A percentile compares a stretch with the other conserved stretches of the same genome.
These are phyloP conservation scores for Pristiophorus japonicus DNA, from an alignment of 2,113 vertebrate genomes.

Conservation along the genomic window DNA sequence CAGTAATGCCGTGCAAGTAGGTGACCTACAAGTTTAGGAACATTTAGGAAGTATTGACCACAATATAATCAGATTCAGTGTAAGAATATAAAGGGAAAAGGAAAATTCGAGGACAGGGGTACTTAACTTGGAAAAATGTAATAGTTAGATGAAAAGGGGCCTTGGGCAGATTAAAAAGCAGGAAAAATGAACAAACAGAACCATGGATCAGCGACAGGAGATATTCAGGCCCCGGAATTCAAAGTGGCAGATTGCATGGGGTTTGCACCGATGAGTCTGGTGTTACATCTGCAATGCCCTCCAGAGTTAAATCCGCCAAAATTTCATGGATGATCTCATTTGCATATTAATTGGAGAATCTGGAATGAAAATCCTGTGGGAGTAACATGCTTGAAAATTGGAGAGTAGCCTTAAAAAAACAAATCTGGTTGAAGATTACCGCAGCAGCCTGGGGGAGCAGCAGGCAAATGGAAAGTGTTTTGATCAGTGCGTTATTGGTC, in stretches of 20 bases:
- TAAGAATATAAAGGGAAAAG: neutral
- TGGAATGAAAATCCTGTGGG: neutral
- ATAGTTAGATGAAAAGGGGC: neutral
- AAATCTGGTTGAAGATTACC: neutral
- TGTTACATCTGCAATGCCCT: neutral
- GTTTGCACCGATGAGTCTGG: neutral
- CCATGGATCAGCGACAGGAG: neutral
- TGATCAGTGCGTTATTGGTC: neutral
- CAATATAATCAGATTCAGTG: neutral
- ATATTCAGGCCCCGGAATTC: too few species aligned
- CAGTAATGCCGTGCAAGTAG: neutral
- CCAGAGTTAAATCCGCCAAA: neutral
- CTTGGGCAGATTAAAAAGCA: neutral
- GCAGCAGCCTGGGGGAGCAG: neutral
- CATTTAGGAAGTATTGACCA: neutral
- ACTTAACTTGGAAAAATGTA: neutral
- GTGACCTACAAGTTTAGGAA: neutral
- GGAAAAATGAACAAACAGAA: neutral
- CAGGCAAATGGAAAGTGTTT: neutral
- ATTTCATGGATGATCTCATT: neutral
- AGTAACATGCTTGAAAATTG: neutral
- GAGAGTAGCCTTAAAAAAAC: too few species aligned
- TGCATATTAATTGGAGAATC: neutral
- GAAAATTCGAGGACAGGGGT: neutral
- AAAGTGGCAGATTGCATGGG: neutral